Conservation (phyloP, 37 sponge, comb jelly and placozoan genomes). For the Diacarnus erythraeanus region DNA sequence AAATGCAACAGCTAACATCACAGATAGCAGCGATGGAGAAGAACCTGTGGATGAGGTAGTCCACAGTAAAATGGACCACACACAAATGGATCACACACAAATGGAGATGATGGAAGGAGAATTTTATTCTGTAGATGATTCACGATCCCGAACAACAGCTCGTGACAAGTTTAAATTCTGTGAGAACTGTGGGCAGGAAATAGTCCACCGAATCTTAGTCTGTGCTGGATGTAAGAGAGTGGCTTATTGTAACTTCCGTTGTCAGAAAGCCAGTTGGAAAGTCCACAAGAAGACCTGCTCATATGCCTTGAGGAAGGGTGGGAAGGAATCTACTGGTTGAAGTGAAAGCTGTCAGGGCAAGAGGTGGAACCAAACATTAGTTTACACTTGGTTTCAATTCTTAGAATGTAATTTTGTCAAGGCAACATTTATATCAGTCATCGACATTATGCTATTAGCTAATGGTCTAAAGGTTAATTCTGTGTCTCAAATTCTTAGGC, state of each 20-base stretch:
- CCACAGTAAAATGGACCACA: neutral
- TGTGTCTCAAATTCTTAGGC: no score
- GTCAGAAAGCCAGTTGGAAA: conserved; percentile 79
- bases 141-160: neutral
- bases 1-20: neutral
- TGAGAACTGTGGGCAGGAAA: conserved; percentile 41
- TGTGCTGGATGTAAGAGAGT: conserved; percentile 67
- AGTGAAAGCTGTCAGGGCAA: neutral
- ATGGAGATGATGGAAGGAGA: neutral
- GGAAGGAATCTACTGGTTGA: conserved; percentile 20
- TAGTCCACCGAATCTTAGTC: conserved; percentile 24
- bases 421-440: no score
- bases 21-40: neutral
- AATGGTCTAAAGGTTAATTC: neutral
- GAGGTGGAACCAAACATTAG: neutral
- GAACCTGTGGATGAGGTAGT: neutral
- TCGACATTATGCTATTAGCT: no score
- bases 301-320: conserved; percentile 36
- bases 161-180: conserved; percentile 55
- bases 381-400: neutral
- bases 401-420: no score
- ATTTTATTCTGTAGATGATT: neutral
- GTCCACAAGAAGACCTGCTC: conserved; percentile 68
- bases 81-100: neutral
- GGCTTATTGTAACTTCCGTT: conserved; percentile 62